Percentiles rank a stretch among this genome's conserved stretches.
Evolutionary conservation across 2,113 vertebrate species (phyloP).

Genomic region (Melanostigma gelatinosum): DNA sequence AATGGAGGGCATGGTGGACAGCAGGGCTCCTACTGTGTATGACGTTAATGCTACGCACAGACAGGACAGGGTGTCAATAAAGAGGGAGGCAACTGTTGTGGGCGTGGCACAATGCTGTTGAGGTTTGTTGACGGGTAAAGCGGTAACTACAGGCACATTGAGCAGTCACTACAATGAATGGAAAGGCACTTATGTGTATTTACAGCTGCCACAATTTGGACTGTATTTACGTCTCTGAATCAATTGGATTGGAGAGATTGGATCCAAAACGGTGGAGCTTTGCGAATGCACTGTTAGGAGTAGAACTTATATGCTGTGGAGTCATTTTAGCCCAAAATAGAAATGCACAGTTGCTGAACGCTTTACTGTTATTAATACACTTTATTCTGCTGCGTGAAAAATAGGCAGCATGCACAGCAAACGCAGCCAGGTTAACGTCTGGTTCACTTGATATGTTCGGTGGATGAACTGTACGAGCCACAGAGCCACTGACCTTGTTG

Average conservation of each 20-base stretch:
- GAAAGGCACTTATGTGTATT: background rate
- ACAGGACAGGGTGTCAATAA: constrained; percentile 47
- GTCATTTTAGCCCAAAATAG: constrained; percentile 9
- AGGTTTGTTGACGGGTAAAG: constrained; percentile 29
- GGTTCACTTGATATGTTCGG: constrained; percentile 19
- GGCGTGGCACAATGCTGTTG: constrained; percentile 5
- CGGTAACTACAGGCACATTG: background rate
- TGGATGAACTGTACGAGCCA: constrained; percentile 25
- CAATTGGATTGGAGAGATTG: background rate
- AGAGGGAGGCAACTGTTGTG: constrained; percentile 17
- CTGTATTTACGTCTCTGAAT: background rate
- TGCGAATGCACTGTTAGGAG: background rate
- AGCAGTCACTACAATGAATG: background rate
- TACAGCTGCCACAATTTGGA: background rate
- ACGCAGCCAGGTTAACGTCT: constrained; percentile 5
- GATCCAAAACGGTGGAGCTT: background rate
- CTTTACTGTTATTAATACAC: constrained; percentile 10
- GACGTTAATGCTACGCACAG: constrained; percentile 59
- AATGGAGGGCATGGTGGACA: constrained; percentile 64
- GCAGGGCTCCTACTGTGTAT: constrained; percentile 36
- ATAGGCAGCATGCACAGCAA: background rate
- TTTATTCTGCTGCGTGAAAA: background rate
- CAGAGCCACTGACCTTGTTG: constrained; percentile 52
- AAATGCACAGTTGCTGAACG: background rate
- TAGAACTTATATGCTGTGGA: background rate